phyloP scores from a whole-genome alignment of 2,888 invertebrate genomes.

The Euzetes globulus region DNA sequence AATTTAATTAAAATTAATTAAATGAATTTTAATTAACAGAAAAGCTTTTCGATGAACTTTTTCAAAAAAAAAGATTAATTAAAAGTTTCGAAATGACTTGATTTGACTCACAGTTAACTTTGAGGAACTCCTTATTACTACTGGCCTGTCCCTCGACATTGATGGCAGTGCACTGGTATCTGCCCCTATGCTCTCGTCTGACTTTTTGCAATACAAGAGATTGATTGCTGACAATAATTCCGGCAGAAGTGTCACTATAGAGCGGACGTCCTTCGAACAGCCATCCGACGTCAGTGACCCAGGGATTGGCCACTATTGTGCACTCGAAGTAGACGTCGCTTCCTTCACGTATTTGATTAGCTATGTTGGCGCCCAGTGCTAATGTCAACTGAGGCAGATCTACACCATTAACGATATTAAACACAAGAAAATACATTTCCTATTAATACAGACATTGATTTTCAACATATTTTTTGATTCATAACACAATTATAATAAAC shows the following conservation, averaged over 20 bases:
- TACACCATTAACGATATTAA: constrained; percentile 47
- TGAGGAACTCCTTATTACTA: constrained; percentile 42
- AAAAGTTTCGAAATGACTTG: not conserved
- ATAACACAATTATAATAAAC: too few species aligned
- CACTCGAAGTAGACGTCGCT: constrained; percentile 89
- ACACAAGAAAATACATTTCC: too few species aligned
- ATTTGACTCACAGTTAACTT: constrained; percentile 43
- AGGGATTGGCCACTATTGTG: constrained; percentile 78
- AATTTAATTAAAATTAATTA: not conserved
- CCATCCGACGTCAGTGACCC: constrained; percentile 75
- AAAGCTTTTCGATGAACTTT: too few species aligned
- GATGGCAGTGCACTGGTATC: constrained; percentile 43
- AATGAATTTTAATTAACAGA: too few species aligned
- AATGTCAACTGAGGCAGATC: constrained; percentile 77
- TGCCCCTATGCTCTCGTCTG: constrained; percentile 41
- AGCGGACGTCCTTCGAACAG: constrained; percentile 44
- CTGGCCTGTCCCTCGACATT: constrained; percentile 43
- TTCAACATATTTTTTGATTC: too few species aligned
- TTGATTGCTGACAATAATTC: constrained; percentile 43
- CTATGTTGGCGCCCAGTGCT: constrained; percentile 71
- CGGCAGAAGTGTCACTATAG: constrained; percentile 39
- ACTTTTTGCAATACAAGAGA: constrained; percentile 43
- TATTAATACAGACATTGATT: too few species aligned
- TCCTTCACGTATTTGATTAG: constrained; percentile 81
- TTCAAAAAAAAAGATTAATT: too few species aligned